These are phyloP conservation scores for Chloropsis hardwickii DNA, from an alignment of 2,113 vertebrate genomes.

Conservation along the genomic window DNA sequence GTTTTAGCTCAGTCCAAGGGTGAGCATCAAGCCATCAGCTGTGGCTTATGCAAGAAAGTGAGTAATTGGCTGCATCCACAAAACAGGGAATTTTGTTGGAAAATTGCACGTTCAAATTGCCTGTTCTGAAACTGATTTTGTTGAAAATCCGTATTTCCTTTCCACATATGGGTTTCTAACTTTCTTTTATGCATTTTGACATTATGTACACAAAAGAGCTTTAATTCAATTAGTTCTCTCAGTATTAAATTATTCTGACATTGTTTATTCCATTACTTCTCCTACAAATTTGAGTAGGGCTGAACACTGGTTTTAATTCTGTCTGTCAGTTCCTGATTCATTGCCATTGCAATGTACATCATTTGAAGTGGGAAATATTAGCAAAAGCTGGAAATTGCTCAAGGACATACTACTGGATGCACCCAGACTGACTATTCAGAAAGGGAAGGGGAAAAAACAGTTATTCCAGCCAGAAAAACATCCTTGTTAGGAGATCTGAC, in stretches of 20 bases:
- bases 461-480: neutral
- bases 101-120: neutral
- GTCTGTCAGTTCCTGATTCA: conserved; percentile 59
- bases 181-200: conserved; percentile 67
- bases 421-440: conserved; percentile 1
- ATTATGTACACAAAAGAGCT: conserved; percentile 63
- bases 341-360: conserved; percentile 46
- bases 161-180: conserved; percentile 53
- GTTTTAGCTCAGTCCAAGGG: neutral
- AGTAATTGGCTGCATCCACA: conserved; percentile 2
- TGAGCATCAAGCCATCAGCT: neutral
- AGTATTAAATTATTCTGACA: conserved; percentile 71
- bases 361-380: conserved; percentile 68
- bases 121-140: conserved; percentile 52
- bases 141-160: conserved; percentile 59
- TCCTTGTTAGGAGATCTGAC: neutral
- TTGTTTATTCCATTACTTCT: conserved; percentile 69
- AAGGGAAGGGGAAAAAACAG: neutral
- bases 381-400: conserved; percentile 56
- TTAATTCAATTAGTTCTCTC: conserved; percentile 63
- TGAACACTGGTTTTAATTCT: conserved; percentile 64
- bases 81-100: neutral
- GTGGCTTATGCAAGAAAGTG: conserved; percentile 13
- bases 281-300: conserved; percentile 51
- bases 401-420: conserved; percentile 52